Conservation (phyloP, 2,888 invertebrate species). For the Dynastes maya region DNA sequence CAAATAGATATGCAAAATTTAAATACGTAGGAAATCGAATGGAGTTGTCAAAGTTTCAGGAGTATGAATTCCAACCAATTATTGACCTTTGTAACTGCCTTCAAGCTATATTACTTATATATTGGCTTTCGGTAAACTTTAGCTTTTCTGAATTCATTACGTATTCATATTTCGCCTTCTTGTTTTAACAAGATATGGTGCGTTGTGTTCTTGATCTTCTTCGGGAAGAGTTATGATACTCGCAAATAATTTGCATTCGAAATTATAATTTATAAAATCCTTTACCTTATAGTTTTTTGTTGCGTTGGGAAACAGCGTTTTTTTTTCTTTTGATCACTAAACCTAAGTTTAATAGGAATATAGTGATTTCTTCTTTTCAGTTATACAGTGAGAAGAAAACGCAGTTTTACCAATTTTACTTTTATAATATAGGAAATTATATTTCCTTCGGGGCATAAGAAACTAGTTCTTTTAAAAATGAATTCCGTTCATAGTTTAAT, state of each 20-base stretch:
- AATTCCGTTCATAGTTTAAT: too few species aligned
- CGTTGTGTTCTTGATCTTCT: not conserved
- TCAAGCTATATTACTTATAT: conserved; percentile 8
- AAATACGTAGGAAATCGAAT: not conserved
- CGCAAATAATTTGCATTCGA: conserved; percentile 9
- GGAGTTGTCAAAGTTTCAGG: not conserved
- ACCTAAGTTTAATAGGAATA: too few species aligned
- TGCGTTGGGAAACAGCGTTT: too few species aligned
- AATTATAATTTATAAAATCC: not conserved
- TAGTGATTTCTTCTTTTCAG: too few species aligned
- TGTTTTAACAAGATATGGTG: not conserved
- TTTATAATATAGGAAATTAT: too few species aligned
- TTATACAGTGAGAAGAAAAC: too few species aligned
- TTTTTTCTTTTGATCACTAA: too few species aligned
- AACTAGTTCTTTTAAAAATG: too few species aligned
- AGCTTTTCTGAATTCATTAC: not conserved
- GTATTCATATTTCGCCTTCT: conserved; percentile 4
- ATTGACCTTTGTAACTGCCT: not conserved
- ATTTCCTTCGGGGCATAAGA: too few species aligned
- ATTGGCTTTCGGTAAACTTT: conserved; percentile 1
- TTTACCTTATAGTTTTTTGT: too few species aligned
- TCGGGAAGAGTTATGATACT: not conserved
- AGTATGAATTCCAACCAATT: not conserved
- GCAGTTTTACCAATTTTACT: too few species aligned
- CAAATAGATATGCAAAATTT: too few species aligned